phyloP scores from a whole-genome alignment of 2,797 vertebrate genomes.

The Liasis olivaceus region DNA sequence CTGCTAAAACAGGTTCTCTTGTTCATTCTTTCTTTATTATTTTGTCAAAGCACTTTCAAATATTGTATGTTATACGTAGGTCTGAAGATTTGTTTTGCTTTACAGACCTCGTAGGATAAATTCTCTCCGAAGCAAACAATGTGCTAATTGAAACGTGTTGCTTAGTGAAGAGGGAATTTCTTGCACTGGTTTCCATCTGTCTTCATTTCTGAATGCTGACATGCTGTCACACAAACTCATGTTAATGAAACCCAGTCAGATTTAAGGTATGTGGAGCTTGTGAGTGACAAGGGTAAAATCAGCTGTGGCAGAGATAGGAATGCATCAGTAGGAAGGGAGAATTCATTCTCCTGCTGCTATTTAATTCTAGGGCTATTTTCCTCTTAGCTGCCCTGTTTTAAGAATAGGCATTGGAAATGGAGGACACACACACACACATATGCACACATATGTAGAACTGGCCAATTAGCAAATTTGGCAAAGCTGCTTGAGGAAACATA shows the following conservation, averaged over 20 bases:
- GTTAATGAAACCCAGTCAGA: conserved; percentile 29
- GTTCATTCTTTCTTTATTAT: conserved; percentile 59
- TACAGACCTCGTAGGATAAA: conserved; percentile 66
- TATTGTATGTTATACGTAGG: conserved; percentile 59
- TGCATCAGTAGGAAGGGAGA: neutral
- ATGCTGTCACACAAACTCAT: neutral
- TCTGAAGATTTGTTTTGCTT: conserved; percentile 70
- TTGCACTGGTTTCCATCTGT: conserved; percentile 37
- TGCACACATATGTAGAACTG: conserved; percentile 48
- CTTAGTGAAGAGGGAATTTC: conserved; percentile 49
- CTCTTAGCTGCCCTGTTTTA: conserved; percentile 14
- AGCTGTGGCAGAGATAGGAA: neutral
- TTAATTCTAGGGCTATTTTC: neutral
- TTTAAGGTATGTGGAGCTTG: conserved; percentile 5
- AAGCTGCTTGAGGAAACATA: conserved; percentile 19
- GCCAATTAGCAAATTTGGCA: conserved; percentile 31
- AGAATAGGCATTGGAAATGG: neutral
- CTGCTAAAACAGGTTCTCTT: conserved; percentile 27
- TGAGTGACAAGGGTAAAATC: conserved; percentile 27
- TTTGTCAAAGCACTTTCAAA: conserved; percentile 64
- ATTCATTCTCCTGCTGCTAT: conserved; percentile 3
- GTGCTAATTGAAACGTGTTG: conserved; percentile 59
- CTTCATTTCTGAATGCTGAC: neutral
- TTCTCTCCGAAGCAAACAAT: conserved; percentile 39
- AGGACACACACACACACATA: conserved; percentile 36